Evolutionary conservation across 2,888 invertebrate species (phyloP).

Genomic region (Megamerina dolium): DNA sequence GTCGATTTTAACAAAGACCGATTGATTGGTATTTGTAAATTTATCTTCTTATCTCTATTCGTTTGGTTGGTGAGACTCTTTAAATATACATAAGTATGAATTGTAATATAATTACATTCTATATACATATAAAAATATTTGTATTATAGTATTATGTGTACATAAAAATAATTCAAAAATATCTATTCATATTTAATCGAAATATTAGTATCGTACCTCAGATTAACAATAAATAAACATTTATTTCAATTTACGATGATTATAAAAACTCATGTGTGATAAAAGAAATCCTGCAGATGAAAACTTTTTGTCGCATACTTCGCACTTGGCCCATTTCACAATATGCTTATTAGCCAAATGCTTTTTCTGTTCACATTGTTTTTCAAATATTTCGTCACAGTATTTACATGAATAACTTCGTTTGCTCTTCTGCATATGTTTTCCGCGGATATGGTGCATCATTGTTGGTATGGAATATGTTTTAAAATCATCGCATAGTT

Average conservation of each 20-base stretch:
- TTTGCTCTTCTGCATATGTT: background rate
- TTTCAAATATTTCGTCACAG: conserved; percentile 7
- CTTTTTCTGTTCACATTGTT: background rate
- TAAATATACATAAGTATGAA: too few species aligned
- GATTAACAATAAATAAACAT: too few species aligned
- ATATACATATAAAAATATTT: too few species aligned
- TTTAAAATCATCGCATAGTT: conserved; percentile 7
- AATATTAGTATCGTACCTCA: too few species aligned
- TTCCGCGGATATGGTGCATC: conserved; percentile 1
- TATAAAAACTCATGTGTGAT: conserved; percentile 12
- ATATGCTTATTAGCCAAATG: conserved; percentile 9
- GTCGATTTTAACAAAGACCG: too few species aligned
- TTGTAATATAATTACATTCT: too few species aligned
- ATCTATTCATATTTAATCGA: too few species aligned
- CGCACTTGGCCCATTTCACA: conserved; percentile 4
- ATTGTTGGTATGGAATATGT: background rate
- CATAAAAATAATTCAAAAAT: too few species aligned
- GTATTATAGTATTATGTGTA: too few species aligned
- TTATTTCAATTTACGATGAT: conserved; percentile 16
- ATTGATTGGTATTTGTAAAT: too few species aligned
- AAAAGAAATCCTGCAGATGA: conserved; percentile 5
- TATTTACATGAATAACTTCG: conserved; percentile 8
- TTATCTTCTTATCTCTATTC: too few species aligned
- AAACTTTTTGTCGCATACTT: conserved; percentile 9
- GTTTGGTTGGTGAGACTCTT: too few species aligned